Evolutionary conservation across 30 jellyfish, hydroid and myxozoan species (phyloP).

Genomic region (Haliclystus octoradiatus): DNA sequence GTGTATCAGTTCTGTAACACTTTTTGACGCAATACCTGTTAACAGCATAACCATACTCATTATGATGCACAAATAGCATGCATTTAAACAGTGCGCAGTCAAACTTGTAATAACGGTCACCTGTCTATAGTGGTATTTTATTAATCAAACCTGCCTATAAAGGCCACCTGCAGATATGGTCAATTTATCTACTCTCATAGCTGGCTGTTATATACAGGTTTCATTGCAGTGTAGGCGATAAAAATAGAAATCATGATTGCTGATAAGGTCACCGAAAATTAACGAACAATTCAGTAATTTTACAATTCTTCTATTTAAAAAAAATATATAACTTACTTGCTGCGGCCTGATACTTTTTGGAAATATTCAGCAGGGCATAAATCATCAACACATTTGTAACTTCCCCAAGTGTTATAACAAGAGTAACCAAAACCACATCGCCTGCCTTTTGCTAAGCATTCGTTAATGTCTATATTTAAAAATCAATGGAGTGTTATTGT

Average conservation of each 20-base stretch:
- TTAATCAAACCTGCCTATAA: background rate
- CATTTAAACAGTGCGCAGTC: background rate
- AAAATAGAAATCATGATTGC: too few species aligned
- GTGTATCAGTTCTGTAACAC: background rate
- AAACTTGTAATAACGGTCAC: background rate
- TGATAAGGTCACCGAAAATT: too few species aligned
- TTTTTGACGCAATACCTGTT: slow-evolving; percentile 11
- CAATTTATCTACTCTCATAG: too few species aligned
- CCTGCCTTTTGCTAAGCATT: background rate
- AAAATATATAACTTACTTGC: too few species aligned
- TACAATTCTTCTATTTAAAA: too few species aligned
- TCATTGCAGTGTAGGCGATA: too few species aligned
- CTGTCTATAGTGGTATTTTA: background rate
- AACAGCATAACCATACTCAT: background rate
- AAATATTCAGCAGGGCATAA: slow-evolving; percentile 1
- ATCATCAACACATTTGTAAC: slow-evolving; percentile 8
- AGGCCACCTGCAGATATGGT: too few species aligned
- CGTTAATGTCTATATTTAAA: background rate
- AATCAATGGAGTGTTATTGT: too few species aligned
- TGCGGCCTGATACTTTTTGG: background rate
- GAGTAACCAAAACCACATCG: background rate
- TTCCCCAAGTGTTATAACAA: slow-evolving; percentile 8
- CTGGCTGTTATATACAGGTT: too few species aligned
- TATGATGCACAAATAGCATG: background rate
- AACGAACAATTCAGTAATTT: too few species aligned